Evolutionary conservation across 1,140 invertebrate species (phyloP).

Genomic region (Manduca sexta): DNA sequence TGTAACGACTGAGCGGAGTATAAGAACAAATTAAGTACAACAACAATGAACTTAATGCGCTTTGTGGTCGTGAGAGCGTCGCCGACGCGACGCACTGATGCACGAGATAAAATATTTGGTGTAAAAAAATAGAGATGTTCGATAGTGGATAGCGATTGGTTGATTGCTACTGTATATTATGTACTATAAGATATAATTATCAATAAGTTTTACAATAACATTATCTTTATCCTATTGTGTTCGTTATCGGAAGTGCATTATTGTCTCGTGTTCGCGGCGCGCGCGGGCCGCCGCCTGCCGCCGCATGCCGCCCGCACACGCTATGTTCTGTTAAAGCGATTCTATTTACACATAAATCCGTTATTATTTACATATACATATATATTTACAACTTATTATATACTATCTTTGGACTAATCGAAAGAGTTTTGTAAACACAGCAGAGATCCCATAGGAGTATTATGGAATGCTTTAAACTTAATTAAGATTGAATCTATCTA

Average conservation of each 20-base stretch:
- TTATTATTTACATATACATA: conserved; percentile 44
- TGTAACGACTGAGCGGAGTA: neutral
- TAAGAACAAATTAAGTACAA: conserved; percentile 20
- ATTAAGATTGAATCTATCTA: conserved; percentile 60
- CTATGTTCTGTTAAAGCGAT: conserved; percentile 26
- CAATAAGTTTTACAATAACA: conserved; percentile 6
- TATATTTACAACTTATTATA: conserved; percentile 41
- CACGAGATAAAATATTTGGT: too few relatives aligned
- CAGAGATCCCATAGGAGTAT: conserved; percentile 66
- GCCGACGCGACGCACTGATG: too few relatives aligned
- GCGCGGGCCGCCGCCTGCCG: conserved; percentile 15
- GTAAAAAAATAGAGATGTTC: too few relatives aligned
- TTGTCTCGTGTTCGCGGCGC: conserved; percentile 55
- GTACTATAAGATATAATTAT: neutral
- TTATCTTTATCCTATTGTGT: conserved; percentile 28
- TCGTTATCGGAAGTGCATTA: conserved; percentile 52
- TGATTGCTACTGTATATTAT: too few relatives aligned
- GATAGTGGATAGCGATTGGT: too few relatives aligned
- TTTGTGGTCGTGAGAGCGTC: too few relatives aligned
- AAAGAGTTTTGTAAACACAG: conserved; percentile 60
- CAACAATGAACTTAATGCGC: conserved; percentile 6
- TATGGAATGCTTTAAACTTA: conserved; percentile 68
- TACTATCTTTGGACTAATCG: conserved; percentile 53
- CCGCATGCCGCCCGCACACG: neutral
- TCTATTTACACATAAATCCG: conserved; percentile 55